Percentiles rank a stretch among this genome's conserved stretches.
phyloP scores from a whole-genome alignment of 37 sponge, comb jelly and placozoan species.

The Haliclona indistincta region DNA sequence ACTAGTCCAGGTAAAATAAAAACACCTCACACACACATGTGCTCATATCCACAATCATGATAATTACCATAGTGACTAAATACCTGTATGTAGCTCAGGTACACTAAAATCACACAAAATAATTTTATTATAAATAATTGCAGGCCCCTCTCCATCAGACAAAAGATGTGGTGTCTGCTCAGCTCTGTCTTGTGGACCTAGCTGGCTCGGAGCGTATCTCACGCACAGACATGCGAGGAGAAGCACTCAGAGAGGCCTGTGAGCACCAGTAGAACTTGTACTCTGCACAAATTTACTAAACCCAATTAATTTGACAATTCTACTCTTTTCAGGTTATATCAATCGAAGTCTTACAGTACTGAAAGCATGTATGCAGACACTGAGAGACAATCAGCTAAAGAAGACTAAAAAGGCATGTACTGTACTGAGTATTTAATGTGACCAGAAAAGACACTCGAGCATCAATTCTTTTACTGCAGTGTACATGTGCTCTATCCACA shows the following conservation, averaged over 20 bases:
- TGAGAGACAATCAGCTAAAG: slow-evolving; percentile 88
- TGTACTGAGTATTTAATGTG: too few species aligned
- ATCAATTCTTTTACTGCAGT: too few species aligned
- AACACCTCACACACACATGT: too few species aligned
- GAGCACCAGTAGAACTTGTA: slow-evolving; percentile 1
- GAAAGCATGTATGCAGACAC: slow-evolving; percentile 92
- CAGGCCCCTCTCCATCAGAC: slow-evolving; percentile 74
- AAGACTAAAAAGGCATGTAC: slow-evolving; percentile 56
- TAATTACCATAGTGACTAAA: too few species aligned
- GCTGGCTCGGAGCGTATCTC: slow-evolving; percentile 96
- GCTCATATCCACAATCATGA: too few species aligned
- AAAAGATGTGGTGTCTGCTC: slow-evolving; percentile 77
- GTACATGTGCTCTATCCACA: too few species aligned
- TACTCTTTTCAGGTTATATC: slow-evolving; percentile 68
- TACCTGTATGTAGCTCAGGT: too few species aligned
- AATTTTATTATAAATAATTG: too few species aligned
- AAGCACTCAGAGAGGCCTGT: slow-evolving; percentile 86
- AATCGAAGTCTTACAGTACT: slow-evolving; percentile 91
- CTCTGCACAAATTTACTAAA: neutral
- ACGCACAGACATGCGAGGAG: slow-evolving; percentile 82
- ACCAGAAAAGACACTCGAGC: too few species aligned
- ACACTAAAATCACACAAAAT: too few species aligned
- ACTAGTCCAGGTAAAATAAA: too few species aligned
- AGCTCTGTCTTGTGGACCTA: slow-evolving; percentile 96
- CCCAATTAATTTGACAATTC: too few species aligned